phyloP scores from a whole-genome alignment of 2,888 invertebrate genomes.

The Zeuzera pyrina region DNA sequence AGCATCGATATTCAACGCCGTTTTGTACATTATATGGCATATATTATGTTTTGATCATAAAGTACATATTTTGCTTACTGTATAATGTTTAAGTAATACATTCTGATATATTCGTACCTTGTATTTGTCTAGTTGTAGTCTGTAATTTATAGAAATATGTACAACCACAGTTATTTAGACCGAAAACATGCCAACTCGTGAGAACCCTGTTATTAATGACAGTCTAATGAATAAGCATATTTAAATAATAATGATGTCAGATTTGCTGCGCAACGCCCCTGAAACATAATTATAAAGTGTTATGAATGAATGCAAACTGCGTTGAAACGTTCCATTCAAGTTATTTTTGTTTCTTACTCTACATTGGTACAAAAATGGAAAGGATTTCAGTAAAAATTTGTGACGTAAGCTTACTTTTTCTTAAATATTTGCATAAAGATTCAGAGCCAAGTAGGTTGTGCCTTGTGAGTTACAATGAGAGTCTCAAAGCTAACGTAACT shows the following conservation, averaged over 20 bases:
- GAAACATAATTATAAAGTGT: too few species aligned
- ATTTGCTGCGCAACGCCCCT: constrained; percentile 1
- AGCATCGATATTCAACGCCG: too few species aligned
- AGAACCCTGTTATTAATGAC: constrained; percentile 5
- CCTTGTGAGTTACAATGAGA: constrained; percentile 30
- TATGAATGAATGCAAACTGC: constrained; percentile 1
- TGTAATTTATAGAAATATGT: constrained; percentile 5
- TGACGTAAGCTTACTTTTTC: constrained; percentile 25
- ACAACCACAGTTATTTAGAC: constrained; percentile 2
- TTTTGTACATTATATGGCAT: too few species aligned
- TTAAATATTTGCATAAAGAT: constrained; percentile 37
- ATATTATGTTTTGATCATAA: too few species aligned
- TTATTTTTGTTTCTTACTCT: constrained; percentile 1
- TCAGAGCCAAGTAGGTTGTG: constrained; percentile 55
- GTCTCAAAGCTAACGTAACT: constrained; percentile 25
- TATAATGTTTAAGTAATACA: too few species aligned
- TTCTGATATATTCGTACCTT: too few species aligned
- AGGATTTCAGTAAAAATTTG: constrained; percentile 20
- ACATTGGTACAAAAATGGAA: constrained; percentile 12
- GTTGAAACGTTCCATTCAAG: neutral
- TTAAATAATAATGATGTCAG: constrained; percentile 7
- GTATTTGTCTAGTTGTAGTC: too few species aligned
- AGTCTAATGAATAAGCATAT: constrained; percentile 4
- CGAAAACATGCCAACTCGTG: constrained; percentile 4
- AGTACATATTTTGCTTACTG: too few species aligned